phyloP scores from a whole-genome alignment of 1,140 invertebrate genomes.

The Vanessa atalanta region DNA sequence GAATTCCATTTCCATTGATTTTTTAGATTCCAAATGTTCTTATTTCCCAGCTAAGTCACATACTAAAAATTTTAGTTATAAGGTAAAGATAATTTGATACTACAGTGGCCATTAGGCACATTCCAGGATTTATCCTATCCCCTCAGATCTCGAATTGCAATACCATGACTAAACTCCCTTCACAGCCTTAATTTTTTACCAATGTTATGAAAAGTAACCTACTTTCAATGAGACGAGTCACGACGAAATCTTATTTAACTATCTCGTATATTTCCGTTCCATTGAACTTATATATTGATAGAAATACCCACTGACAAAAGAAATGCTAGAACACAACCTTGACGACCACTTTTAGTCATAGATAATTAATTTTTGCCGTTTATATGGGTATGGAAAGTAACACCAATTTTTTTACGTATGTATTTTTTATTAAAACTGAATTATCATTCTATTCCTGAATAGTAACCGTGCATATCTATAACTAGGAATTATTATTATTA shows the following conservation, averaged over 20 bases:
- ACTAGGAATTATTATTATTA: too few species aligned
- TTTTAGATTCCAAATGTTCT: too few species aligned
- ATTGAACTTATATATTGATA: slow-evolving; percentile 39
- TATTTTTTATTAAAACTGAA: too few species aligned
- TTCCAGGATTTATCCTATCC: not conserved
- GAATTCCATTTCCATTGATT: too few species aligned
- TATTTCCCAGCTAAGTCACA: too few species aligned
- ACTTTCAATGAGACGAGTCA: slow-evolving; percentile 27
- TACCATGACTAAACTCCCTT: slow-evolving; percentile 24
- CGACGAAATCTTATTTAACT: slow-evolving; percentile 40
- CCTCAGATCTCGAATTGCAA: not conserved
- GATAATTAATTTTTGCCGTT: not conserved
- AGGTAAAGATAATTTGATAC: not conserved
- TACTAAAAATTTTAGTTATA: too few species aligned
- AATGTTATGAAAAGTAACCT: slow-evolving; percentile 23
- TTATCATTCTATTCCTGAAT: too few species aligned
- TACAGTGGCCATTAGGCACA: not conserved
- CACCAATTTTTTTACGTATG: too few species aligned
- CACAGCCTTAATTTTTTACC: slow-evolving; percentile 15
- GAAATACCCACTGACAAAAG: slow-evolving; percentile 29
- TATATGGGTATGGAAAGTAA: too few species aligned
- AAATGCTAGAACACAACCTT: slow-evolving; percentile 36
- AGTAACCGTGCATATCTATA: too few species aligned
- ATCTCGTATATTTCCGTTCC: slow-evolving; percentile 45
- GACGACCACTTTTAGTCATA: slow-evolving; percentile 28